Percentiles rank a stretch among this genome's conserved stretches.
Conservation (phyloP, 2,888 invertebrate species). For the Drosophila picticornis region DNA sequence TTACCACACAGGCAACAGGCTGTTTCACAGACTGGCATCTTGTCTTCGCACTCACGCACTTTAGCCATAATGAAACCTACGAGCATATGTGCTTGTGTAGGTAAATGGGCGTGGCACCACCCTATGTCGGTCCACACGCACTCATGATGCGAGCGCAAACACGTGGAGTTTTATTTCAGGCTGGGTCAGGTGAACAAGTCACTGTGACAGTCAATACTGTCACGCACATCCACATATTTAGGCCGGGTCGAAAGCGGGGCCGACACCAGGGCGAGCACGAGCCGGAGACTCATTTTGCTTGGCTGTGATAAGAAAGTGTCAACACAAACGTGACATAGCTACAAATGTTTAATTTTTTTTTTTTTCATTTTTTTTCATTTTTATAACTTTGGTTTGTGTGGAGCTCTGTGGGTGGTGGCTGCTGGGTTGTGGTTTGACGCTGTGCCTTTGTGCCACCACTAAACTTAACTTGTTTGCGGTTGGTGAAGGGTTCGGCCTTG, state of each 20-base stretch:
- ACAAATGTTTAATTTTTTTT: constrained; percentile 75
- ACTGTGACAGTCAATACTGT: constrained; percentile 71
- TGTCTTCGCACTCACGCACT: constrained; percentile 35
- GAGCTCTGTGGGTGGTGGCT: neutral
- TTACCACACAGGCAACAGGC: constrained; percentile 6
- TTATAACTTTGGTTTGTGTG: constrained; percentile 61
- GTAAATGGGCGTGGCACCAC: constrained; percentile 18
- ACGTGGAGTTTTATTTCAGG: constrained; percentile 44
- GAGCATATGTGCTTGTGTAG: constrained; percentile 47
- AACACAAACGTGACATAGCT: constrained; percentile 82
- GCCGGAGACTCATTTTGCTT: constrained; percentile 53
- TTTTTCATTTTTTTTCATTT: constrained; percentile 23
- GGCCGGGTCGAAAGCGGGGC: constrained; percentile 60
- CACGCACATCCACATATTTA: constrained; percentile 77
- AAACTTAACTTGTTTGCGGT: constrained; percentile 77
- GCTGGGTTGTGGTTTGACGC: neutral
- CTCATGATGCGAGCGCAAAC: constrained; percentile 5
- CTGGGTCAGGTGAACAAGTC: constrained; percentile 64
- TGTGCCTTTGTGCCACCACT: constrained; percentile 29
- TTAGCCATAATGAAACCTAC: constrained; percentile 55
- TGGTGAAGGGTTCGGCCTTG: constrained; percentile 69
- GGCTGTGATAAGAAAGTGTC: constrained; percentile 80
- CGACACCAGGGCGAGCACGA: constrained; percentile 25
- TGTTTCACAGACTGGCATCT: constrained; percentile 37
- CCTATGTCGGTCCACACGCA: constrained; percentile 12